Percentiles rank a stretch among this genome's conserved stretches.
Conservation (phyloP, 2,113 vertebrate species). For the human region DNA sequence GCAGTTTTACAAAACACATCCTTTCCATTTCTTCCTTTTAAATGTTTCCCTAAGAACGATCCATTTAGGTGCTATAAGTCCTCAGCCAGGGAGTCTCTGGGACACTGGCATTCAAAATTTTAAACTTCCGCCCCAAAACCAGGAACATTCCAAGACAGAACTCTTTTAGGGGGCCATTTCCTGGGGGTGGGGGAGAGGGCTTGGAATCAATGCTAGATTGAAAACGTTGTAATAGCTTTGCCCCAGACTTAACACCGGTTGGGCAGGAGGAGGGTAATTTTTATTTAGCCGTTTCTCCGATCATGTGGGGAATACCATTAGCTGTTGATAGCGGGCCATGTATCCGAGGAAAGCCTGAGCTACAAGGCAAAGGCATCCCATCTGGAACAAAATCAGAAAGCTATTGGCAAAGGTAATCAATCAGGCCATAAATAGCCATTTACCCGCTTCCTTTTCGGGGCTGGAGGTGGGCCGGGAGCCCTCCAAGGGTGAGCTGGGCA, state of each 20-base stretch:
- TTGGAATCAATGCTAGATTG: not conserved
- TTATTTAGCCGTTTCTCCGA: not conserved
- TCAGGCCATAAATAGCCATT: constrained; percentile 81
- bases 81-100: not conserved
- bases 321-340: constrained; percentile 27
- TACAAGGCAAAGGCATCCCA: constrained; percentile 47
- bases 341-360: not conserved
- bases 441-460: constrained; percentile 52
- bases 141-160: constrained; percentile 2
- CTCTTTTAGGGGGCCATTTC: constrained; percentile 8
- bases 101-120: constrained; percentile 29
- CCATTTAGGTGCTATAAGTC: not conserved
- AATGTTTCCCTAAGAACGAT: not conserved
- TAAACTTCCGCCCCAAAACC: constrained; percentile 21
- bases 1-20: constrained; percentile 29
- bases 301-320: not conserved
- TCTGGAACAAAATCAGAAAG: constrained; percentile 66
- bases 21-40: not conserved
- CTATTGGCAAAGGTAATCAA: constrained; percentile 76
- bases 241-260: not conserved
- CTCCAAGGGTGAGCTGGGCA: constrained; percentile 44
- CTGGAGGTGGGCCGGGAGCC: constrained; percentile 49
- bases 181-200: not conserved
- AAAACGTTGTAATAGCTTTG: not conserved
- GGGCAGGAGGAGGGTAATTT: not conserved